A percentile compares a stretch with the other conserved stretches of the same genome.
These are phyloP conservation scores for Pachyrhynchus sulphureomaculatus DNA, from an alignment of 1,140 invertebrate genomes.

Conservation along the genomic window DNA sequence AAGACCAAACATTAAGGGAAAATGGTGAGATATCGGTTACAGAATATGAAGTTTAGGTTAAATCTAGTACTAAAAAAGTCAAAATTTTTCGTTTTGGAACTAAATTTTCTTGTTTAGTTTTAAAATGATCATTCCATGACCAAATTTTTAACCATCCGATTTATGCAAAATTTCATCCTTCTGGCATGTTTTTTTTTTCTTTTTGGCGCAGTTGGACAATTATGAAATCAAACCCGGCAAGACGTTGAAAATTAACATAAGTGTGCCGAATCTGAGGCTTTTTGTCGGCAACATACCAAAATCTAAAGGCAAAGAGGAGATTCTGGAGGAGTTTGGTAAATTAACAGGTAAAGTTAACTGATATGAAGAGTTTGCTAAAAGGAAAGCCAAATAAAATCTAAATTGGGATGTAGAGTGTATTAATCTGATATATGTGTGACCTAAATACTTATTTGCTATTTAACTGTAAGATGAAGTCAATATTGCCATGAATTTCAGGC, in stretches of 20 bases:
- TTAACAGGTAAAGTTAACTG: constrained; percentile 91
- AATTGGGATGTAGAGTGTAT: too few species aligned
- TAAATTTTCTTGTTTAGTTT: constrained; percentile 24
- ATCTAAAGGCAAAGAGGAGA: constrained; percentile 99
- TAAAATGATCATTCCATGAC: constrained; percentile 5
- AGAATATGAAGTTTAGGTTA: too few species aligned
- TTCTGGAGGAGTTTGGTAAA: constrained; percentile 99
- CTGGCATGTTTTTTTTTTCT: constrained; percentile 62
- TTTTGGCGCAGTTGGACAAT: constrained; percentile 95
- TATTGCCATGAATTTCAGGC: too few species aligned
- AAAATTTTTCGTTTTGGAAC: constrained; percentile 16
- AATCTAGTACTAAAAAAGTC: not conserved
- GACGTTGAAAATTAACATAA: constrained; percentile 99
- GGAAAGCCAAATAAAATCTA: constrained; percentile 1
- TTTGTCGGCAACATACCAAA: constrained; percentile 99
- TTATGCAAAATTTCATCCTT: constrained; percentile 53
- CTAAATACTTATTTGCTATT: too few species aligned
- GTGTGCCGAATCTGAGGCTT: constrained; percentile 99
- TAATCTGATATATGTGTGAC: too few species aligned
- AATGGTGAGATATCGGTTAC: too few species aligned
- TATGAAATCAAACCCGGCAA: constrained; percentile 99
- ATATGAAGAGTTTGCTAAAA: constrained; percentile 11
- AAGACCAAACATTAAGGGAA: too few species aligned
- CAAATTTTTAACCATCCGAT: constrained; percentile 37
- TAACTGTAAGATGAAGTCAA: too few species aligned